A percentile compares a stretch with the other conserved stretches of the same genome.
These are phyloP conservation scores for Emydoidea blandingii DNA, from an alignment of 2,797 vertebrate genomes.

Conservation along the genomic window DNA sequence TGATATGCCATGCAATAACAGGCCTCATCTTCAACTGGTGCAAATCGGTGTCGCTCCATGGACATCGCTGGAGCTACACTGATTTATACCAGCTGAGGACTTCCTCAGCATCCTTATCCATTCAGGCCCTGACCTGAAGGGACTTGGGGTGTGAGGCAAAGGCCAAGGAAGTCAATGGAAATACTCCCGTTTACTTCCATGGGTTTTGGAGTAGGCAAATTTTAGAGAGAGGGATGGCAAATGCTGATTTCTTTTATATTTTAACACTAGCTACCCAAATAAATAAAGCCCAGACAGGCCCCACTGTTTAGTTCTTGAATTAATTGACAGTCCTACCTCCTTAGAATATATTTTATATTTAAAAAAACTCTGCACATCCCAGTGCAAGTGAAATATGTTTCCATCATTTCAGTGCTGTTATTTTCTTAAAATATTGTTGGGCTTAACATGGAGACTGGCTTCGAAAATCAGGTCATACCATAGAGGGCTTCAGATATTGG, in stretches of 20 bases:
- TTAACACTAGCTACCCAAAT: background rate
- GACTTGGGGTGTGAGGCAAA: background rate
- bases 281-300: slow-evolving; percentile 20
- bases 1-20: background rate
- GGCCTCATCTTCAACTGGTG: background rate
- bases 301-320: slow-evolving; percentile 33
- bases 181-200: background rate
- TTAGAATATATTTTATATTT: slow-evolving; percentile 54
- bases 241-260: background rate
- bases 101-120: background rate
- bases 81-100: background rate
- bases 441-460: slow-evolving; percentile 59
- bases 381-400: slow-evolving; percentile 61
- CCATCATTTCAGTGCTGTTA: slow-evolving; percentile 23
- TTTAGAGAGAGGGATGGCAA: background rate
- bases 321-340: slow-evolving; percentile 20
- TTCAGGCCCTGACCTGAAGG: background rate
- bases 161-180: background rate
- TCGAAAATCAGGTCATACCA: slow-evolving; percentile 61
- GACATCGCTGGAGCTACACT: background rate
- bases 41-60: background rate
- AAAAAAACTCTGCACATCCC: background rate
- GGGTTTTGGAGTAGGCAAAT: background rate
- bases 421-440: slow-evolving; percentile 61
- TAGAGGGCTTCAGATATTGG: slow-evolving; percentile 44